Evolutionary conservation across 2,888 invertebrate species (phyloP), one percentile per base, ranked within the genome.

Genomic region (Drosophila emarginata): DNA sequence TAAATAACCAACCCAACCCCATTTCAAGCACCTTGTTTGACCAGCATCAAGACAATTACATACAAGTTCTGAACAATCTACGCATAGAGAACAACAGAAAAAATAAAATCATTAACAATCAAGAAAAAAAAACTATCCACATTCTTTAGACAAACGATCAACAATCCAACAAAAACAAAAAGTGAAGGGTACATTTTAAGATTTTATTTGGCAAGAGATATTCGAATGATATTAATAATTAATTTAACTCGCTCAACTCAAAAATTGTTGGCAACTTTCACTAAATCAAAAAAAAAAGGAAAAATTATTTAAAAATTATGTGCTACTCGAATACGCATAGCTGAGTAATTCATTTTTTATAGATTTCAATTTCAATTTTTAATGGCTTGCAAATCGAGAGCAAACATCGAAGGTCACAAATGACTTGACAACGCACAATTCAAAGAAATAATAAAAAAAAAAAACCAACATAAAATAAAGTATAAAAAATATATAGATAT

Each of bases 321-420:
- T 62, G 53, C 61, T 63, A 51, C 68, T 64, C 61, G 62, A 80
- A 73, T 70, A 77, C 76, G 84, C 87, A 77, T 76, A 61, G 87
- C 80, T 76, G 75, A 74, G 64, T 83, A 83, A 80, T 73, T 71
- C 78, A 82, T 82, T 82, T 82, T 73, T 72, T 67, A 73, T 64
- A 58, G 74, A 76, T 72, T 87, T 82, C 62, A 57, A 72, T 63
- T 75, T 70, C 67, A 73, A 78, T 74, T 74, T 80, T 64, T 73
- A 80, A 87, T 87, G 81, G 77, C 76, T 83, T 87, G 87, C 87
- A 83, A 83, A 83, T 83, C 79, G 84, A 79, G 84, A 80, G 80
- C 71, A 71, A 74, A 70, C 72, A 64, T 12, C 69, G 83, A 80
- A 80, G 80, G 80, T 84, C 81, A 70, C 61, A 57, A 67, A 54